Evolutionary conservation across 2,888 invertebrate genomes (phyloP).

Genomic region (Drosophila kanekoi): DNA sequence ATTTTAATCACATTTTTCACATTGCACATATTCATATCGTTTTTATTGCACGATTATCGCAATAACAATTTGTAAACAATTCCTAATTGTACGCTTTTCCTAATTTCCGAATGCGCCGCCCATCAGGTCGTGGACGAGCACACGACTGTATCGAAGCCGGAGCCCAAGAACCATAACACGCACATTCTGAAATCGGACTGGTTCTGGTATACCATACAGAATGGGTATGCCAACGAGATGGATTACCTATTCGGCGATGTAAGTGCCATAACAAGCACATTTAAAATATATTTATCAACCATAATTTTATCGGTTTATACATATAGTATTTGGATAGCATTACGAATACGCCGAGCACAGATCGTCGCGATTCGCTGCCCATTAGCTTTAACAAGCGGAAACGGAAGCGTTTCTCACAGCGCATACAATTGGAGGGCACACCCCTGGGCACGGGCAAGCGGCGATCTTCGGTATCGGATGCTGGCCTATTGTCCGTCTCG

Average conservation of each 20-base stretch:
- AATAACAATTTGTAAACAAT: conserved; percentile 3
- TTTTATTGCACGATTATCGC: background rate
- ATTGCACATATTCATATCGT: conserved; percentile 36
- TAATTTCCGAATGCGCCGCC: background rate
- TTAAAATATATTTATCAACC: background rate
- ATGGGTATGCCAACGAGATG: conserved; percentile 96
- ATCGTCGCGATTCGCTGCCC: conserved; percentile 87
- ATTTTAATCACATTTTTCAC: conserved; percentile 31
- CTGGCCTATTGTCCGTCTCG: conserved; percentile 92
- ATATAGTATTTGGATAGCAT: conserved; percentile 84
- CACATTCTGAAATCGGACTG: conserved; percentile 96
- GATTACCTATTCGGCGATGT: conserved; percentile 95
- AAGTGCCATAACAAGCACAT: conserved; percentile 84
- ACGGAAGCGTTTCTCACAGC: conserved; percentile 90
- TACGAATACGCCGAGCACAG: conserved; percentile 85
- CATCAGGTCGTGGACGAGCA: conserved; percentile 94
- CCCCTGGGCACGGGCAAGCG: conserved; percentile 87
- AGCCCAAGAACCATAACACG: conserved; percentile 89
- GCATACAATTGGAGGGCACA: conserved; percentile 84
- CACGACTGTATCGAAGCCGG: conserved; percentile 89
- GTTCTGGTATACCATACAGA: conserved; percentile 99
- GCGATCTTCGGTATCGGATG: conserved; percentile 94
- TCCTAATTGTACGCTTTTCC: background rate
- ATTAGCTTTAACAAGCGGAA: conserved; percentile 88
- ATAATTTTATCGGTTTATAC: background rate